Base-by-base conservation (phyloP, 2,797 vertebrate genomes). In the Decapterus maruadsi region DNA sequence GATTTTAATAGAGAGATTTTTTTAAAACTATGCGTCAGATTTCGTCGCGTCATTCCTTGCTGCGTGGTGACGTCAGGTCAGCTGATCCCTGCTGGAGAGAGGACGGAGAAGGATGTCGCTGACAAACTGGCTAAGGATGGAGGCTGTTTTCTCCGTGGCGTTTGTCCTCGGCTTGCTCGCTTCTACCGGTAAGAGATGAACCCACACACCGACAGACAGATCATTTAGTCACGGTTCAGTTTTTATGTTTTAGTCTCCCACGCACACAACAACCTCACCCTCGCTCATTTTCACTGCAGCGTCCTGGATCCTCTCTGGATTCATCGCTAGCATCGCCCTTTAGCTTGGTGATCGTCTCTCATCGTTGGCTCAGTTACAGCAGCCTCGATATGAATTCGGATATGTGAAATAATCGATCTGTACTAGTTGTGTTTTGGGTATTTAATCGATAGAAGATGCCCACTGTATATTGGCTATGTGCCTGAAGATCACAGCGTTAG, bases 91-190 rank as follows among this genome's bases (percentile, higher is more conserved):
- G 66, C 77, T 42, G 29, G 50, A 20, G 46, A 62, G 77, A 80
- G 71, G 63, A 46, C 45, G 2, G 45, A 83, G 86, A 78, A 88
- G 87, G 75, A 93, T 89, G 91, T 90, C 88, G 84, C 72, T 65
- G 75, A 70, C 68, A 36, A 75, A 12, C 72, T 62, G 48, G 2
- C 16, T 61, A 61, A 90, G 83, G 90, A 93, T 94, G 92, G 79
- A 91, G 63, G 60, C 79, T 68, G 63, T 72, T 19, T 80, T 87
- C 22, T 75, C 71, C 36, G 77, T 60, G 5, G 45, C n/a, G 68
- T 54, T 91, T 43, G n/a, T 68, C 29, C 19, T 93, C 45, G 82
- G 29, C 17, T 57, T 72, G 6, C 3, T 86, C 9, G 0, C 62
- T 31, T 36, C 79, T 1, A 16, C 55, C 29, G 93, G 94, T 95